phyloP scores from a whole-genome alignment of 1,140 invertebrate genomes.

The Trichonephila clavata region DNA sequence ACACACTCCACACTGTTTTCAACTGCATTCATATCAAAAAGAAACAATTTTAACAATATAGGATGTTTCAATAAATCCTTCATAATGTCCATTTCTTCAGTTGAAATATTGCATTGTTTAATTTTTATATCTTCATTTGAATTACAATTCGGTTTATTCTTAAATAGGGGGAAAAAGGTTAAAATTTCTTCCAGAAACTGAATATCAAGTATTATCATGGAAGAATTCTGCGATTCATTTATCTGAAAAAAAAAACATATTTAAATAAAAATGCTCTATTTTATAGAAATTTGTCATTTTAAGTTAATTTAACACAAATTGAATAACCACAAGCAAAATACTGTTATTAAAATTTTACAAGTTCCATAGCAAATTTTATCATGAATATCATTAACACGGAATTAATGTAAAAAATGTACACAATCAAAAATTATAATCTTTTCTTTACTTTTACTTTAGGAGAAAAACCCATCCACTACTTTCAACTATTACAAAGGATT shows the following conservation, averaged over 20 bases:
- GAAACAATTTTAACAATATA: slow-evolving; percentile 40
- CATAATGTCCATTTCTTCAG: neutral
- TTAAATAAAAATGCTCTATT: too few relatives aligned
- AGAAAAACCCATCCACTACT: too few relatives aligned
- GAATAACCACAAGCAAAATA: too few relatives aligned
- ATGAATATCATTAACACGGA: too few relatives aligned
- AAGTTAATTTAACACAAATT: too few relatives aligned
- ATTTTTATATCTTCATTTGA: neutral
- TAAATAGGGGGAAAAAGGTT: neutral
- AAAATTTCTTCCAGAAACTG: neutral
- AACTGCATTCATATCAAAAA: neutral
- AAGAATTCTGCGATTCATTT: neutral
- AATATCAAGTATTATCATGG: neutral
- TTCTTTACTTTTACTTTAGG: too few relatives aligned
- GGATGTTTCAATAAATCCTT: slow-evolving; percentile 58
- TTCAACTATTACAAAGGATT: too few relatives aligned
- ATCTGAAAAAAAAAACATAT: neutral
- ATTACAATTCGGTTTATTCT: neutral
- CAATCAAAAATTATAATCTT: too few relatives aligned
- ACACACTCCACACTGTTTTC: neutral
- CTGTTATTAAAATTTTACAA: too few relatives aligned
- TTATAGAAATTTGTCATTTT: too few relatives aligned
- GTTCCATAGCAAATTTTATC: too few relatives aligned
- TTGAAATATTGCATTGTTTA: neutral
- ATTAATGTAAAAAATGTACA: too few relatives aligned